Evolutionary conservation across 2,113 vertebrate genomes (phyloP), one percentile per base, ranked within the genome.

Genomic region (Siniperca knerii): DNA sequence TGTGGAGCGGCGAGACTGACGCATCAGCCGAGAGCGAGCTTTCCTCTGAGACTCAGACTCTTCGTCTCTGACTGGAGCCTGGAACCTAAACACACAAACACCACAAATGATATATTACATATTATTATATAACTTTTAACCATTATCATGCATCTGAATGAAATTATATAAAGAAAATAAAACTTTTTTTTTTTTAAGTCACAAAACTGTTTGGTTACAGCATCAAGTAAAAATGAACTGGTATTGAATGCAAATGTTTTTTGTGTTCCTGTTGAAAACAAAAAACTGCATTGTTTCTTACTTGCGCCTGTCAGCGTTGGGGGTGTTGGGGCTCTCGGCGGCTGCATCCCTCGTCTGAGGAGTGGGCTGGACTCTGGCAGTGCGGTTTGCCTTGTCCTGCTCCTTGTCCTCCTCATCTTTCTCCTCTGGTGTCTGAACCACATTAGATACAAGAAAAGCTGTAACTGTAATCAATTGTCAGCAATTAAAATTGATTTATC

Each of bases 11-110:
- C 97, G 95, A 33, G 97, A 97, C 92, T 98, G 97, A 6, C 97
- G 96, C 96, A 98, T 95, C 80, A 97, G 95, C 46, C 97, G 96
- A 1, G 97, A 98, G 46, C 97, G 96, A 46, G 97, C 97, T 86
- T 97, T 98, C 87, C 97, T 95, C 91, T 98, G 97, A 62, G 97
- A 97, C 71, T 98, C 97, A 0, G 97, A 98, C 85, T 98, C 97
- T 86, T 98, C 97, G 0, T 98, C 97, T 61, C 97, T 94, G 23
- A 96, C 96, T 0, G 97, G 96, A 78, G 96, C 97, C 92, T 98
- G 97, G 60, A 96, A 97, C 88, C 97, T 98, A 82, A 87, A 85
- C n/a, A 44, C 61, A 89, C 5, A 60, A 40, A 40, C 48, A 46
- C 21, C 52, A 73, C 20, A 83, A 72, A 85, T 21, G 0, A 66